Base-by-base conservation (phyloP, 2,888 invertebrate genomes). In the Agriopis leucophaearia region DNA sequence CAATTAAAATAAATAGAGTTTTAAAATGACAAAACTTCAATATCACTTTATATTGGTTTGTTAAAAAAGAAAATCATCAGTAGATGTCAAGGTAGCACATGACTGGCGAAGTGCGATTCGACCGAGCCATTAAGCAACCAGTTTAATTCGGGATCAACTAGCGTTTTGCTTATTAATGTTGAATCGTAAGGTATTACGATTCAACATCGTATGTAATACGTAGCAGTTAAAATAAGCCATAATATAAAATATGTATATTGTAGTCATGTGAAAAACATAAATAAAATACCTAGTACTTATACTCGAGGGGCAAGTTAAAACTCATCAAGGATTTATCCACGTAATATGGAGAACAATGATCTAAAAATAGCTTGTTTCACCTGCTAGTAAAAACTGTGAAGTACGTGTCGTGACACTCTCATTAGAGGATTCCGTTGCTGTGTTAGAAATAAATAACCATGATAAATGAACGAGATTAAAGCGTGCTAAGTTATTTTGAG, bases 61-160 rank as follows among this genome's bases (percentile, higher is more conserved):
- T 27, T 27, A 36, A 54, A 38, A 54, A 54, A 15, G 52, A 38
- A 55, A 55, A 55, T 42, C 55, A 27, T 44, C 16, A 51, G 50
- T 35, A 13, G 40, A 54, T 55, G 42, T 55, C 55, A 55, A 55
- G 55, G 55, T 27, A 42, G 6, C 13, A 27, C 55, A 42, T 27
- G 55, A 27, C 27, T 42, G 13, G 18, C 18, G 55, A 44, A 42
- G 18, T 55, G 13, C 18, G 40, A 42, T 40, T 13, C 13, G 15
- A 40, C 18, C 16, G 1, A 36, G 52, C 15, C 12, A 55, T 42
- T 42, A 42, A 12, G 12, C 15, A 38, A 54, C 40, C 40, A 10
- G 38, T 40, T 54, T 54, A 38, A 10, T 52, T 52, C 52, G 51
- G 36, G n/a, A 51, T 51, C 35, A 51, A 36, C 38, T 8, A 52